Evolutionary conservation across 2,113 vertebrate genomes (phyloP).

Genomic region (Oryzias curvinotus): DNA sequence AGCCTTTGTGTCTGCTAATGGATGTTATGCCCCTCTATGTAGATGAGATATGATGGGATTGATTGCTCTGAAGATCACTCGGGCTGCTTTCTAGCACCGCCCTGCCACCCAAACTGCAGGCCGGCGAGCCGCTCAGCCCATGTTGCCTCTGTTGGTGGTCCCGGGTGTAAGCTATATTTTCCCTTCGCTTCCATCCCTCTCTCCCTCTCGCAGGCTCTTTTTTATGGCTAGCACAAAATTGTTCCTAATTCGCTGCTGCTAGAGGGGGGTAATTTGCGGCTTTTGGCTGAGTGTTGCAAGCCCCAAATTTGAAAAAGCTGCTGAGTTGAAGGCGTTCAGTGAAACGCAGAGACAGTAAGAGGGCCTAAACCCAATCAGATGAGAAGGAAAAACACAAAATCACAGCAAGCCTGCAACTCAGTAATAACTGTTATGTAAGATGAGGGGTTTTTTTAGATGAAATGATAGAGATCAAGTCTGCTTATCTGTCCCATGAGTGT

Average conservation of each 20-base stretch:
- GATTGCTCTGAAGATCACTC: slow-evolving; percentile 70
- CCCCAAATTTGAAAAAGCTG: slow-evolving; percentile 84
- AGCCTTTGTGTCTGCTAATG: slow-evolving; percentile 67
- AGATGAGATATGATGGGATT: slow-evolving; percentile 71
- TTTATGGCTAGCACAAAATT: slow-evolving; percentile 83
- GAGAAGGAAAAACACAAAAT: slow-evolving; percentile 53
- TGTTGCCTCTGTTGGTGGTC: slow-evolving; percentile 80
- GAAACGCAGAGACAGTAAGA: slow-evolving; percentile 45
- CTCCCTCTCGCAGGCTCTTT: slow-evolving; percentile 64
- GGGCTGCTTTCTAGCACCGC: slow-evolving; percentile 67
- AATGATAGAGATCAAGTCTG: slow-evolving; percentile 50
- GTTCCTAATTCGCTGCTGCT: slow-evolving; percentile 85
- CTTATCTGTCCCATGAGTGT: slow-evolving; percentile 35
- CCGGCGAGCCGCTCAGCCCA: slow-evolving; percentile 68
- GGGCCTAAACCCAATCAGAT: slow-evolving; percentile 57
- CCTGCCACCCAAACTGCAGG: slow-evolving; percentile 80
- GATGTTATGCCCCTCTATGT: slow-evolving; percentile 61
- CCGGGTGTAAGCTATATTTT: slow-evolving; percentile 80
- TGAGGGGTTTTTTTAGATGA: slow-evolving; percentile 44
- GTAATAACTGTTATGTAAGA: slow-evolving; percentile 50
- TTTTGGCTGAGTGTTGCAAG: slow-evolving; percentile 82
- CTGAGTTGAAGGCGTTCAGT: slow-evolving; percentile 74
- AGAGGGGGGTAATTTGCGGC: slow-evolving; percentile 84
- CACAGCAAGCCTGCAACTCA: slow-evolving; percentile 53
- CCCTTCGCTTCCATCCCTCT: slow-evolving; percentile 73